Evolutionary conservation across 2,888 invertebrate species (phyloP), one percentile per base, ranked within the genome.

Genomic region (Unio pictorum): DNA sequence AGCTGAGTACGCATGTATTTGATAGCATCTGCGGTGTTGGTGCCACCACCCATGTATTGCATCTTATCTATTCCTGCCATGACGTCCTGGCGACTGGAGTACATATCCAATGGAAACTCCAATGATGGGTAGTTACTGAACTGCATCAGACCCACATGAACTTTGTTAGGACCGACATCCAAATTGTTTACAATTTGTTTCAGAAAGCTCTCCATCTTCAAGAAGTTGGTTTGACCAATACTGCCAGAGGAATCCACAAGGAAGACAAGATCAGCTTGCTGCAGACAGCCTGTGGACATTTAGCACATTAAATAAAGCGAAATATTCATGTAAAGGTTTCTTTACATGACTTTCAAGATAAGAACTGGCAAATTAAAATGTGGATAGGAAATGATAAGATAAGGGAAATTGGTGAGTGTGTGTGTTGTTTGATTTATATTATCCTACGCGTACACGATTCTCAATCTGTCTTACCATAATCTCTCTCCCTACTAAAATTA

Each of bases 1-100:
- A 81, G 70, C 23, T 81, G 73, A 28, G 75, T 69, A 62, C 79
- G 68, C 71, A 82, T 73, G 71, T 82, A 82, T 58, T 78, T 76
- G 65, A 87, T 72, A 45, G 81, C 87, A 63, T 84, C 84, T n/a
- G 82, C 86, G 15, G 84, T 87, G 78, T 87, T 86, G 34, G 86
- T 86, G 30, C 84, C 83, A 55, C 87, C 87, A 26, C 83, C 78
- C 79, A 83, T 80, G 75, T 85, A 86, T 28, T 81, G 73, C 61
- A 86, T 78, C 65, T 78, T 73, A 68, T 84, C 81, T 54, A 87
- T 73, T 28, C 80, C 85, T 34, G 70, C 74, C 73, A 81, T 75
- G 20, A 82, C 72, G 60, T 81, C 80, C 61, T 73, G 67, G 20
- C 76, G 66, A 62, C 74, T 71, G 6, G 69, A 69, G 74, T 84